Base-by-base conservation (phyloP, 2,888 invertebrate genomes). In the Chesias legatella region DNA sequence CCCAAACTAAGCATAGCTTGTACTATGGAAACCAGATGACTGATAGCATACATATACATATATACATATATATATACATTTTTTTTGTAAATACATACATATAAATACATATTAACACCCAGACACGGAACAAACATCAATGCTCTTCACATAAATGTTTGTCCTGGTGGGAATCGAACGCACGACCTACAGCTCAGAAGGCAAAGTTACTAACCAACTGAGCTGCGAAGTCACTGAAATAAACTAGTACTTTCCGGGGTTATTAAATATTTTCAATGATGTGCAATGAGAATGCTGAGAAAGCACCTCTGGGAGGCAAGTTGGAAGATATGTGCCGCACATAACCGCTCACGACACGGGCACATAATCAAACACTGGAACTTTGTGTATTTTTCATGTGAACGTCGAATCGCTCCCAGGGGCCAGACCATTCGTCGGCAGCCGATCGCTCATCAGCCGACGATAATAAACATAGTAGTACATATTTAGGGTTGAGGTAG, bases 361-460 rank as follows among this genome's bases (percentile, higher is more conserved):
- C 57, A 53, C 54, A 51, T 63, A 60, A 67, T 64, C 56, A 63
- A 59, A 57, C 43, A 55, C 41, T 41, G 54, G 52, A 55, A 55
- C 54, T 52, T 52, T 43, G 44, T 48, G 43, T 37, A 48, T 52
- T 54, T 56, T 55, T 50, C 48, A 41, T 40, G 44, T 55, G 46
- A 52, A 50, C 45, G 43, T 56, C 39, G 48, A 48, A 51, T 47
- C 43, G 29, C 33, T 33, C 40, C 33, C 50, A 22, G 39, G 48
- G 41, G 49, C 33, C 33, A 33, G 23, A 21, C 36, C 24, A 27
- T 39, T 29, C 32, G 29, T 10, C 28, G 40, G 36, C 38, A 31
- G 27, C 23, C 48, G 42, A 46, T 45, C 51, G 37, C 42, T 46
- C 54, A 52, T 49, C 47, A 46, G 37, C 39, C 24, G 21, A 24